A percentile compares a stretch with the other conserved stretches of the same genome.
These are phyloP conservation scores for Leptoteleia sp. DNA, from an alignment of 1,140 invertebrate species.

Conservation along the genomic window DNA sequence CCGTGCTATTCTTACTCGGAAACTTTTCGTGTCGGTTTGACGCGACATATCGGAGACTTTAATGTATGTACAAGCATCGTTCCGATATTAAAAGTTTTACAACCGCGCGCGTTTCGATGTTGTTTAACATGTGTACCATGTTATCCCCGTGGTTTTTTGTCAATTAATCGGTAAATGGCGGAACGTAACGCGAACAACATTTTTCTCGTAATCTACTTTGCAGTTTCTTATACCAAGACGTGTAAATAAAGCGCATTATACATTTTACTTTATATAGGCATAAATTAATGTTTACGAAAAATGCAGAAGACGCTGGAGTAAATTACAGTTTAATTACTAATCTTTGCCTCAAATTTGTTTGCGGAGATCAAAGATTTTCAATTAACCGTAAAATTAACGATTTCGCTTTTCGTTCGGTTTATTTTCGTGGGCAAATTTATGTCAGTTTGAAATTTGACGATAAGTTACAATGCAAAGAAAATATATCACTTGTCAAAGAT, in stretches of 20 bases:
- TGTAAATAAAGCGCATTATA: too few relatives aligned
- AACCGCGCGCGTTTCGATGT: constrained; percentile 15
- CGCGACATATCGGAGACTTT: constrained; percentile 54
- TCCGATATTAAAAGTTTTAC: constrained; percentile 41
- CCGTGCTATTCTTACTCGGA: not conserved
- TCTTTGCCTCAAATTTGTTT: too few relatives aligned
- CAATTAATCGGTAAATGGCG: constrained; percentile 12
- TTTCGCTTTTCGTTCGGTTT: too few relatives aligned
- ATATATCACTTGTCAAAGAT: constrained; percentile 1
- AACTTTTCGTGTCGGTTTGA: constrained; percentile 30
- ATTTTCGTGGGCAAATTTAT: too few relatives aligned
- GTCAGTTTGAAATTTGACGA: too few relatives aligned
- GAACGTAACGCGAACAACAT: not conserved
- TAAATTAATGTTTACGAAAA: too few relatives aligned
- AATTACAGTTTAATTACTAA: too few relatives aligned
- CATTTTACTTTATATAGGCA: too few relatives aligned
- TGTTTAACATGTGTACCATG: constrained; percentile 26
- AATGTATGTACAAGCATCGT: constrained; percentile 59
- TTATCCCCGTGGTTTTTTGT: not conserved
- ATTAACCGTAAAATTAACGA: not conserved
- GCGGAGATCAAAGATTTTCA: too few relatives aligned
- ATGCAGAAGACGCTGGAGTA: too few relatives aligned
- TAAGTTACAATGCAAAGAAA: not conserved
- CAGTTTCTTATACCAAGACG: not conserved
- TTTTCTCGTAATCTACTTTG: too few relatives aligned